Base-by-base conservation (phyloP, 2,797 vertebrate species). In the Notoglanidium macrostoma region DNA sequence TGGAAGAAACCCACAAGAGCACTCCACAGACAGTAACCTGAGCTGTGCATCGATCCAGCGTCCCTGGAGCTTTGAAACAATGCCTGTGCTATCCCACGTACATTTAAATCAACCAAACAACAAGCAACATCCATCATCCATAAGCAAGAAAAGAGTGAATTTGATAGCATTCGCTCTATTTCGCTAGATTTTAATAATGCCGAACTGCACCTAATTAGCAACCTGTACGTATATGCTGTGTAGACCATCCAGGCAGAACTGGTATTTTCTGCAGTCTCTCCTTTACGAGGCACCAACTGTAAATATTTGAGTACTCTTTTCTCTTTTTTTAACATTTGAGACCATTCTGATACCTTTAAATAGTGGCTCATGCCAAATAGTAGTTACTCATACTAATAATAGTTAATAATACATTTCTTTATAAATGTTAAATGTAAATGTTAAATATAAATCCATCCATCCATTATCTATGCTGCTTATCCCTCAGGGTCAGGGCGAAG, bases 171-270 rank as follows among this genome's bases (percentile, higher is more conserved):
- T n/a, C 77, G 40, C 23, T 35, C 49, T 74, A 49, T 57, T 80
- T 59, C 46, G 12, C 23, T 77, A 63, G 29, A 80, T 85, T 82
- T 63, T 83, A 73, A 55, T 83, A 21, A 73, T 57, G 70, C 26
- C 70, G 76, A 35, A 26, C 51, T 70, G 72, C n/a, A 84, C 23
- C 32, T 23, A 84, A 84, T 72, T 88, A 86, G 35, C n/a, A 51
- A 51, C 46, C 73, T 59, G 59, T 57, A 68, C 76, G 74, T 82
- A 76, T 68, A 87, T 23, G 61, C 54, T 79, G 65, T 84, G 57
- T 21, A 72, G 63, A 85, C 70, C 40, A 85, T 61, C 72, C 65
- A 40, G 68, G 68, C 46, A 55, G 19, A 49, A 17, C 68, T 46
- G 32, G 14, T 68, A 23, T 32, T 54, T 78, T 83, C 80, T 40